Evolutionary conservation across 2,888 invertebrate species (phyloP), one percentile per base, ranked within the genome.

Genomic region (Thysanoteuthis rhombus): DNA sequence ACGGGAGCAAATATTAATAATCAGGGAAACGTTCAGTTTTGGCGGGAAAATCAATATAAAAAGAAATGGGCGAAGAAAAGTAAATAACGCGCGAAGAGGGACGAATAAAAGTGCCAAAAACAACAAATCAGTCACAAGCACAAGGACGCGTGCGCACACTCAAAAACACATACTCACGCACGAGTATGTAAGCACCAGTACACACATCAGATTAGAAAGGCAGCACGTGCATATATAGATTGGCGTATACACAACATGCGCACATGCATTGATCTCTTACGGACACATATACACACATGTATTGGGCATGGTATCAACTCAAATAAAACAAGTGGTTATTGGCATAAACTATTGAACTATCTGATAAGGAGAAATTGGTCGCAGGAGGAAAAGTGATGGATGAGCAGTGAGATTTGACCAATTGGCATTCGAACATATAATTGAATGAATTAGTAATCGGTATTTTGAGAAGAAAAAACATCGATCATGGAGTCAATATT

Each of bases 361-460:
- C n/a, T 16, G 75, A 75, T 75, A 75, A 75, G 75, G 75, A 36
- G n/a, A 36, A 75, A n/a, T 36, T 75, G 75, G n/a, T n/a, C 75
- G 75, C n/a, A 75, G 0, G n/a, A n/a, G n/a, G 4, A 75, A 36
- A 75, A 75, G n/a, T 75, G 75, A 75, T 75, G 75, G 75, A 75
- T 75, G 75, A 75, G 75, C 12, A n/a, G n/a, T 75, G n/a, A 75
- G 75, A 75, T 75, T 75, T 75, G 75, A 75, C 75, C 75, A 75
- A 75, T 75, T 75, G 75, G 75, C 75, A 75, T 75, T 75, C 75
- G n/a, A 75, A 75, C 75, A 75, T 75, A 75, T 75, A 75, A 75
- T 75, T 75, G 75, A 75, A 75, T 75, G 75, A 75, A 75, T 75
- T 75, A 75, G n/a, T 75, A 75, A 75, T 75, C 75, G 75, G n/a